Evolutionary conservation across 2,113 vertebrate genomes (phyloP).

Genomic region (Excalfactoria chinensis): DNA sequence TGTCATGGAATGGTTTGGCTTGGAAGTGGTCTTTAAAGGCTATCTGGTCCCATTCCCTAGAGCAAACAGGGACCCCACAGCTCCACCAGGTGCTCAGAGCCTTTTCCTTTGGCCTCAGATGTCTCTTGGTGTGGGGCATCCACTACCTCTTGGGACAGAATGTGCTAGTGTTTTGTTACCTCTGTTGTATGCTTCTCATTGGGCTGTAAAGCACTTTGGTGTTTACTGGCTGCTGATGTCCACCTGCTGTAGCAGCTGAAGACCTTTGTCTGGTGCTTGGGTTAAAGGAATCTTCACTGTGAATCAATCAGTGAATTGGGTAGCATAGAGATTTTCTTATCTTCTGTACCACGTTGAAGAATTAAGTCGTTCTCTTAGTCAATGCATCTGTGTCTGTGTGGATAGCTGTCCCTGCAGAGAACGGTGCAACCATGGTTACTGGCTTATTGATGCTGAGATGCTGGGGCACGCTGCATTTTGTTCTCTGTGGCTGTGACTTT

Average conservation of each 20-base stretch:
- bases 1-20: no score
- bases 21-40: no score
- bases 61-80: no score
- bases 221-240: background rate
- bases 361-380: background rate
- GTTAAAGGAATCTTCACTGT: background rate
- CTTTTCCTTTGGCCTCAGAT: no score
- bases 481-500: no score
- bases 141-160: no score
- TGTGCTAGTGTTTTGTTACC: no score
- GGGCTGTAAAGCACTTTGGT: accelerated
- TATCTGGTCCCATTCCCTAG: no score
- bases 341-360: background rate
- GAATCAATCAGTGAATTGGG: background rate
- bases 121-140: no score
- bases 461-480: no score
- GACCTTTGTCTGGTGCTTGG: background rate
- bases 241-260: accelerated
- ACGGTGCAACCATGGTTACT: background rate
- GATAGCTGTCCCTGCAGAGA: background rate
- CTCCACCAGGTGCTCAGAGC: no score
- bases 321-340: background rate
- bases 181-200: background rate
- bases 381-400: background rate
- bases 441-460: background rate